A percentile compares a stretch with the other conserved stretches of the same genome.
These are phyloP conservation scores for Imbricaverruca yamaguchii DNA, from an alignment of 2,888 invertebrate species.

Conservation along the genomic window DNA sequence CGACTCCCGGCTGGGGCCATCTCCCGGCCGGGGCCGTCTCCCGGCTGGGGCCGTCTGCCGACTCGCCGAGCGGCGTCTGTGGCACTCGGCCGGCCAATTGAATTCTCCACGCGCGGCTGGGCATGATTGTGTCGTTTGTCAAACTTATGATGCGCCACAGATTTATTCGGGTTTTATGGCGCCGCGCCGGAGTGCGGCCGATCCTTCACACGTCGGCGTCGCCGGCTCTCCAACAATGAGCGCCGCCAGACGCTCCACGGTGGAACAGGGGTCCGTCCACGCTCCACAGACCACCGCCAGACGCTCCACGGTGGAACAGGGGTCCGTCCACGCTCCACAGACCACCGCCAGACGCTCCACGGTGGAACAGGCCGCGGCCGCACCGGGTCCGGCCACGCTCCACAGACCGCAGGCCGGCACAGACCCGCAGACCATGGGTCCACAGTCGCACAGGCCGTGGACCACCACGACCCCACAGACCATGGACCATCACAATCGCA, in stretches of 20 bases:
- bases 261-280: no score
- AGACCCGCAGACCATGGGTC: neutral
- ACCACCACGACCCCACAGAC: neutral
- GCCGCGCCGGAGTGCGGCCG: neutral
- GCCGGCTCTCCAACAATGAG: neutral
- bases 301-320: neutral
- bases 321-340: no score
- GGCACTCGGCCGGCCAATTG: neutral
- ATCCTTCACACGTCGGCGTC: slow-evolving; percentile 14
- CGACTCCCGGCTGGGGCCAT: no score
- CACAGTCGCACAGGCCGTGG: neutral
- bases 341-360: neutral
- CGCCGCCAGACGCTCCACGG: neutral
- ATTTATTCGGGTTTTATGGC: slow-evolving; percentile 20
- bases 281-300: neutral
- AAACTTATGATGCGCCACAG: slow-evolving; percentile 12
- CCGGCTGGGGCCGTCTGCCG: no score
- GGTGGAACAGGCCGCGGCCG: neutral
- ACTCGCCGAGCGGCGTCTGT: no score
- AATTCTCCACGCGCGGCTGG: slow-evolving; percentile 11
- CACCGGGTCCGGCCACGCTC: neutral
- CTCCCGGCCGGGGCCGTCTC: no score
- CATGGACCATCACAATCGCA: neutral
- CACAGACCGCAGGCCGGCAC: neutral
- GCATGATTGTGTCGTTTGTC: slow-evolving; percentile 14